Conservation (phyloP, 1,140 invertebrate species). For the Cataglyphis hispanica region DNA sequence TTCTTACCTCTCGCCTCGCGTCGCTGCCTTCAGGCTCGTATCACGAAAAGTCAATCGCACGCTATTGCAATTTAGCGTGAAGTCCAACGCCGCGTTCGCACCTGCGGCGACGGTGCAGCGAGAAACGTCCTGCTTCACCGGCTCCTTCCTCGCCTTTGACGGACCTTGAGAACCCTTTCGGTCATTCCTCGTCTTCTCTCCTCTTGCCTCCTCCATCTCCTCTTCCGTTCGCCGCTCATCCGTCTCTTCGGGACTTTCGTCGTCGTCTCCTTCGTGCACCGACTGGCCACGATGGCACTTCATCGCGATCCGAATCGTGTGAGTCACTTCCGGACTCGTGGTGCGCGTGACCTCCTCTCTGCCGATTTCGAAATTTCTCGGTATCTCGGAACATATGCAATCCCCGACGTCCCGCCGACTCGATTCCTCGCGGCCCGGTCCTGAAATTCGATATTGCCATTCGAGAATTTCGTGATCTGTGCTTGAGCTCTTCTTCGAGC, state of each 20-base stretch:
- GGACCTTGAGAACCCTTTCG: conserved; percentile 45
- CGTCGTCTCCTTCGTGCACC: not conserved
- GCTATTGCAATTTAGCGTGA: conserved; percentile 82
- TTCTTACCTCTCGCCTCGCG: conserved; percentile 48
- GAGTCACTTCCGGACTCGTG: conserved; percentile 82
- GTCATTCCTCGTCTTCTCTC: conserved; percentile 43
- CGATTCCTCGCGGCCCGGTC: conserved; percentile 3
- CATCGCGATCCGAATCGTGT: conserved; percentile 82
- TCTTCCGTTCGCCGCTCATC: conserved; percentile 41
- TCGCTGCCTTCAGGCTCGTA: conserved; percentile 66
- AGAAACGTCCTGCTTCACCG: conserved; percentile 58
- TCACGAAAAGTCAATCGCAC: conserved; percentile 80
- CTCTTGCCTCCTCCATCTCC: conserved; percentile 4
- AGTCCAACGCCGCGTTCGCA: conserved; percentile 79
- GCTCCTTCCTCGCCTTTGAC: conserved; percentile 43
- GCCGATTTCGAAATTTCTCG: conserved; percentile 76
- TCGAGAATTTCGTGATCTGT: conserved; percentile 9
- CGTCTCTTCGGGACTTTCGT: conserved; percentile 6
- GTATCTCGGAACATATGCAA: conserved; percentile 79
- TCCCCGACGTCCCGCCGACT: conserved; percentile 53
- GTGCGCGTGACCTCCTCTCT: conserved; percentile 71
- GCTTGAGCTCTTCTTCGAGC: not conserved
- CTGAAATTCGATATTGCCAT: conserved; percentile 57
- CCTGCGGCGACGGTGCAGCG: conserved; percentile 66
- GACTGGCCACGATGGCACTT: conserved; percentile 75